These are phyloP conservation scores for Pimpla rufipes DNA, from an alignment of 2,888 invertebrate genomes.

Conservation along the genomic window DNA sequence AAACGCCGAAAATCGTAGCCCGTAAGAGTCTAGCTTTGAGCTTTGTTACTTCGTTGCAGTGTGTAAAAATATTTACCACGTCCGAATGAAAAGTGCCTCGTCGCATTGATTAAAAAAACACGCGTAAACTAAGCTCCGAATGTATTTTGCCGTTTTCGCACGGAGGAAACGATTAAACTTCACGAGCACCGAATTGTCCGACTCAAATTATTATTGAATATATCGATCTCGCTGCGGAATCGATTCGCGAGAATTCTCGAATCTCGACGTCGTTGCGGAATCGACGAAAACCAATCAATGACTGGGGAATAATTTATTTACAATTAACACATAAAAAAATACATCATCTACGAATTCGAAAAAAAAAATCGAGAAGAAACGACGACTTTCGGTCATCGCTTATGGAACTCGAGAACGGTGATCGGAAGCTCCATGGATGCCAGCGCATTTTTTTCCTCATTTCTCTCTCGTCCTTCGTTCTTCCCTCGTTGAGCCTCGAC, in stretches of 20 bases:
- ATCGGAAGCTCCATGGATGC: constrained; percentile 60
- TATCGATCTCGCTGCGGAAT: too few relatives aligned
- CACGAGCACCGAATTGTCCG: too few relatives aligned
- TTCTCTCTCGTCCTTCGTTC: background rate
- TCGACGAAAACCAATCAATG: background rate
- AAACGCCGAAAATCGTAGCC: background rate
- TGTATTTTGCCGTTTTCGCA: constrained; percentile 11
- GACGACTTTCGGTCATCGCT: constrained; percentile 15
- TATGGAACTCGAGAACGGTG: constrained; percentile 63
- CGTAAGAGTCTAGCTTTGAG: background rate
- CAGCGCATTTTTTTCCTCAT: background rate
- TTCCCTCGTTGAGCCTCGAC: background rate
- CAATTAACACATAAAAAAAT: constrained; percentile 7
- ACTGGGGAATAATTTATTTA: background rate
- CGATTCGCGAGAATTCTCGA: too few relatives aligned
- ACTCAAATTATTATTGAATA: too few relatives aligned
- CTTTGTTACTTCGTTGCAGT: constrained; percentile 4
- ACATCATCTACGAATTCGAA: background rate
- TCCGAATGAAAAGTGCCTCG: constrained; percentile 38
- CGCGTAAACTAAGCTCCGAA: constrained; percentile 10
- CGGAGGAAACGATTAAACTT: too few relatives aligned
- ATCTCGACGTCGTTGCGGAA: background rate
- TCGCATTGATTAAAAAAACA: constrained; percentile 35
- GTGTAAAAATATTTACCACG: constrained; percentile 14
- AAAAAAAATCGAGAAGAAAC: background rate